phyloP scores from a whole-genome alignment of 2,888 invertebrate species.

The Mamestra brassicae region DNA sequence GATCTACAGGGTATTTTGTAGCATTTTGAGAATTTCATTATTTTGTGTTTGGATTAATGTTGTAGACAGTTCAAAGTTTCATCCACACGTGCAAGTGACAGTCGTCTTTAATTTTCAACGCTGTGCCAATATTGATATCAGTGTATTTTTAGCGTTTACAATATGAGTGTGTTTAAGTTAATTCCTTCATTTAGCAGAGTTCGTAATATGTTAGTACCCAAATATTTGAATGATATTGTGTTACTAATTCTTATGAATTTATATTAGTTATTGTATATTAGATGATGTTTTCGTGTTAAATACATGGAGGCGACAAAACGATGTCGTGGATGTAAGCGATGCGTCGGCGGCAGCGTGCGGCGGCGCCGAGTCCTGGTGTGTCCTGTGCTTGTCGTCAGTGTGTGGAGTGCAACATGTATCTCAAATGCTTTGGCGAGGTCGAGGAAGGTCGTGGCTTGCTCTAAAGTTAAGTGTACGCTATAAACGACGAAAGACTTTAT shows the following conservation, averaged over 20 bases:
- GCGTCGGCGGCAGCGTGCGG: constrained; percentile 44
- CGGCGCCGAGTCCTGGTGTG: constrained; percentile 35
- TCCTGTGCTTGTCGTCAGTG: constrained; percentile 68
- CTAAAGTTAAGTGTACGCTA: constrained; percentile 83
- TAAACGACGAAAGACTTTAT: constrained; percentile 87
- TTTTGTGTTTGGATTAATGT: constrained; percentile 54
- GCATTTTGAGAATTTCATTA: constrained; percentile 71
- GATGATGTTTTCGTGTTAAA: constrained; percentile 70
- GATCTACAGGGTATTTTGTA: constrained; percentile 80
- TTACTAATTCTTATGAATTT: constrained; percentile 82
- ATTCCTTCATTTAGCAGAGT: constrained; percentile 65
- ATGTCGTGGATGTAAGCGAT: constrained; percentile 63
- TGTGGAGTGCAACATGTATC: constrained; percentile 71
- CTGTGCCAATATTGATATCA: constrained; percentile 68
- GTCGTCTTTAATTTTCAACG: constrained; percentile 55
- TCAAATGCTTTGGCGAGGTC: constrained; percentile 73
- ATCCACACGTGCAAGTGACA: constrained; percentile 43
- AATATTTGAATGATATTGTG: constrained; percentile 82
- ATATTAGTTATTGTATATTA: constrained; percentile 76
- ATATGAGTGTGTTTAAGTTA: constrained; percentile 65
- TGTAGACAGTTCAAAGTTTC: constrained; percentile 57
- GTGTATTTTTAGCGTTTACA: constrained; percentile 61
- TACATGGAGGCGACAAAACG: constrained; percentile 56
- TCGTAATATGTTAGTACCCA: constrained; percentile 71
- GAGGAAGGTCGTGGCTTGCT: constrained; percentile 77